phyloP scores from a whole-genome alignment of 2,113 vertebrate species.

The Sakesphorus luctuosus region DNA sequence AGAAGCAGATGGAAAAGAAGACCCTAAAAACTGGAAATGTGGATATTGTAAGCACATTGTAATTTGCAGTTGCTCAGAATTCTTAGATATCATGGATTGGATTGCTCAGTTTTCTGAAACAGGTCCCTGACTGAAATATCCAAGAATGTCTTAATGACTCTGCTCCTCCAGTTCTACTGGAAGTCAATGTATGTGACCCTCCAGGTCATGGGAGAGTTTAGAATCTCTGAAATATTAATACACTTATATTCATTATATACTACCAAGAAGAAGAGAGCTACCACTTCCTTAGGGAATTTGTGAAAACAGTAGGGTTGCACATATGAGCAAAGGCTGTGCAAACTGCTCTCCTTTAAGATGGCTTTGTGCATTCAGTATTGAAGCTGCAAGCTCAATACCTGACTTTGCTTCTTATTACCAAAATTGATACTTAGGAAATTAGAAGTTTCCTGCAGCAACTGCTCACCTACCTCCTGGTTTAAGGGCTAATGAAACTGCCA shows the following conservation, averaged over 20 bases:
- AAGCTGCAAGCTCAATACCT: rapidly evolving
- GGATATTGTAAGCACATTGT: not conserved
- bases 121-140: not conserved
- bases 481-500: not conserved
- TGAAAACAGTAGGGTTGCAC: not conserved
- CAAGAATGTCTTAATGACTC: not conserved
- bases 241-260: not conserved
- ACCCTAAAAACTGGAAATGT: not conserved
- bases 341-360: not conserved
- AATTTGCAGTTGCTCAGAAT: not conserved
- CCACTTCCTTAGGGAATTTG: not conserved
- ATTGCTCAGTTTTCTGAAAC: not conserved
- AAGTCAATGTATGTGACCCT: not conserved
- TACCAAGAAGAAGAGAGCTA: not conserved
- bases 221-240: not conserved
- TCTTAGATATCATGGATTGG: not conserved
- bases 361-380: rapidly evolving
- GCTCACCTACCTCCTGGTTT: not conserved
- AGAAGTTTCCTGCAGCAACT: not conserved
- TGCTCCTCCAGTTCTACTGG: not conserved
- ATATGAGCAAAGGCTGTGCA: not conserved
- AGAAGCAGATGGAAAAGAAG: not conserved
- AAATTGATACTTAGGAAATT: not conserved
- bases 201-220: not conserved
- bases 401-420: not conserved